Percentiles rank a stretch among this genome's conserved stretches.
Conservation (phyloP, 2,888 invertebrate genomes). For the Craniophora ligustri region DNA sequence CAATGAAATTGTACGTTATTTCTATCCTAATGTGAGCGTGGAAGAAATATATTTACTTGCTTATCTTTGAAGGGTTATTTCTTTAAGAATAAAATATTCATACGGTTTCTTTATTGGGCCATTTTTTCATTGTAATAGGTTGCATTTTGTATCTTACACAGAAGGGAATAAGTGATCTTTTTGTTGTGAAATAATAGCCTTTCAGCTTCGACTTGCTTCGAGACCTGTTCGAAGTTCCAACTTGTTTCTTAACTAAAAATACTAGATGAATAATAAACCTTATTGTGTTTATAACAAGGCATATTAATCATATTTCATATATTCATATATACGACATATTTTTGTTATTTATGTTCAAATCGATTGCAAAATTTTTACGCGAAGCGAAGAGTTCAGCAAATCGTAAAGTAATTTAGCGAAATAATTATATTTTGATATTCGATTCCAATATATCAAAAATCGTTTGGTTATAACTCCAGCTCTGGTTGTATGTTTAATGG, state of each 20-base stretch:
- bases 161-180: too few species aligned
- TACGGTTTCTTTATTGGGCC: background rate
- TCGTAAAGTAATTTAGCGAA: conserved; percentile 27
- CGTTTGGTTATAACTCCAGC: conserved; percentile 5
- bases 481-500: conserved; percentile 14
- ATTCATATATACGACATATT: too few species aligned
- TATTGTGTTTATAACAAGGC: too few species aligned
- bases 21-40: conserved; percentile 48
- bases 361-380: background rate
- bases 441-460: conserved; percentile 29
- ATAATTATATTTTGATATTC: conserved; percentile 42
- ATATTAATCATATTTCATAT: too few species aligned
- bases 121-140: background rate
- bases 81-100: conserved; percentile 18
- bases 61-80: conserved; percentile 20
- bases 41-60: conserved; percentile 45
- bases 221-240: too few species aligned
- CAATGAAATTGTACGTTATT: conserved; percentile 53
- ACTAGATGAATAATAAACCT: too few species aligned
- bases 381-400: conserved; percentile 23
- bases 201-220: too few species aligned
- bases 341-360: background rate
- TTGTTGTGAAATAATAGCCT: too few species aligned
- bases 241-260: too few species aligned
- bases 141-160: background rate